phyloP scores from a whole-genome alignment of 2,113 vertebrate species.

The Sclerurus mexicanus region DNA sequence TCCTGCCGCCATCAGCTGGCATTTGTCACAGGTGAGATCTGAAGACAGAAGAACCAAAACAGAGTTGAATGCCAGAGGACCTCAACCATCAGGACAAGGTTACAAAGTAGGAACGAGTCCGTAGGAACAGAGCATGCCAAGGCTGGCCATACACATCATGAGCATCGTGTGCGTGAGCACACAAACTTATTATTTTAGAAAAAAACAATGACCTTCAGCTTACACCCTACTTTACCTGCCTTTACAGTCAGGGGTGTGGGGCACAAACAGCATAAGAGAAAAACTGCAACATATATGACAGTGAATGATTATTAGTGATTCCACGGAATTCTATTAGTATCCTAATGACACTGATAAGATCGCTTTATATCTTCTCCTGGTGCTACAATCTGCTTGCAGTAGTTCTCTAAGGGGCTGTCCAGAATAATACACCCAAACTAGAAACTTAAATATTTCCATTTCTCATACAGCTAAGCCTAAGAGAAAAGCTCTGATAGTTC shows the following conservation, averaged over 20 bases:
- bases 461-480: not conserved
- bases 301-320: not conserved
- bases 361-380: not conserved
- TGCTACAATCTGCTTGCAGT: not conserved
- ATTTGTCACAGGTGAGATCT: not conserved
- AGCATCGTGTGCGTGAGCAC: not conserved
- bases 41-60: not conserved
- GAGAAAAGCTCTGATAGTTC: not conserved
- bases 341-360: not conserved
- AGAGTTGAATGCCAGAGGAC: not conserved
- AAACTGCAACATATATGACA: not conserved
- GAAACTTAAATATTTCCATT: not conserved
- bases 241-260: not conserved
- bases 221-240: not conserved
- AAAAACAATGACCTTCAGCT: not conserved
- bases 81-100: not conserved
- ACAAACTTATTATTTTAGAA: not conserved
- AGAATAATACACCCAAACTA: not conserved
- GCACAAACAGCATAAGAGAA: not conserved
- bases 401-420: not conserved
- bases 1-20: not conserved
- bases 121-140: not conserved
- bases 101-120: rapidly evolving
- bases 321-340: not conserved
- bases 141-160: not conserved